Base-by-base conservation (phyloP, 1,140 invertebrate genomes). In the Globodera ellingtonae region DNA sequence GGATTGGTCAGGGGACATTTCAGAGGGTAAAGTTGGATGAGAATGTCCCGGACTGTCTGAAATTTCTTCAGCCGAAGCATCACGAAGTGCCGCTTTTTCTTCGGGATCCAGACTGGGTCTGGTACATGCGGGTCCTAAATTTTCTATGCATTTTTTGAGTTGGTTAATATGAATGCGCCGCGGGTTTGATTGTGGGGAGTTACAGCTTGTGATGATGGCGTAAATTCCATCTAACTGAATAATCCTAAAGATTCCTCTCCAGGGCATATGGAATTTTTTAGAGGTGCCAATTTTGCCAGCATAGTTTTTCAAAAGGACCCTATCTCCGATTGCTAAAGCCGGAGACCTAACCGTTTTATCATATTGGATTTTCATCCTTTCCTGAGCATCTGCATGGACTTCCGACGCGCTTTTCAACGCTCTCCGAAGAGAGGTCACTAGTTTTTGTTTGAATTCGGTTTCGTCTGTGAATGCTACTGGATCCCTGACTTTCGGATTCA, bases 101-200 rank as follows among this genome's bases (percentile, higher is more conserved):
- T 66, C 62, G 8, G n/a, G 6, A 8, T 5, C 18, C 3, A 56
- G 18, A 3, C 52, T n/a, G 6, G 70, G n/a, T 3, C n/a, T 18
- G 4, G 79, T 80, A 35, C 52, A 76, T 5, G 72, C 44, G 3
- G 79, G 79, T n/a, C 79, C 79, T 9, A 75, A 13, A 4, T 44
- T 35, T 44, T 80, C 74, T 24, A 70, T 21, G 24, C 72, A 74
- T 8, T 78, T 78, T 72, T 82, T 82, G 6, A 81, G 13, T 44
- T 81, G 80, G 47, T 81, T 79, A 7, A 81, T 3, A 72, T 81
- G 80, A 7, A 81, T 79, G 56, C 35, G 62, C 18, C 59, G 52
- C 3, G 70, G 79, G 15, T 62, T 75, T 15, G 76, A 18, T 21
- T 81, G 79, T 4, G 80, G 80, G 2, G 48, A 21, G 3, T 47